Percentiles rank a stretch among this genome's conserved stretches.
These are phyloP conservation scores for Falco naumanni DNA, from an alignment of 2,797 vertebrate genomes.

Conservation along the genomic window DNA sequence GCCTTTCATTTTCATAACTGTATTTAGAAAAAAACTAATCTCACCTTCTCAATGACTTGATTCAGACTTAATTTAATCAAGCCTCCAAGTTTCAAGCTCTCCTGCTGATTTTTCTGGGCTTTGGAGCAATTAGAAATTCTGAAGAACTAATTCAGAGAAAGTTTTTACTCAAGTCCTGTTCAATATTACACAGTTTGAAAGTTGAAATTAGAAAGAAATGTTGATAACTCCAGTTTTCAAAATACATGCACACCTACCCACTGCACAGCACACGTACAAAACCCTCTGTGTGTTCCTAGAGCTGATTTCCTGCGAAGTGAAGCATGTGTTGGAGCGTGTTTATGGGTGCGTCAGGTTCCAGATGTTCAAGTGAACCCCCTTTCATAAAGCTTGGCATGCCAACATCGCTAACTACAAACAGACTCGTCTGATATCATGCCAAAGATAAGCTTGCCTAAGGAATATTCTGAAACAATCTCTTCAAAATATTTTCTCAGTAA, in stretches of 20 bases:
- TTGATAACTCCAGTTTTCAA: not conserved
- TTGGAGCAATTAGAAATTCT: not conserved
- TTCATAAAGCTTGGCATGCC: constrained; percentile 48
- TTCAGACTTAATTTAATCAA: constrained; percentile 2
- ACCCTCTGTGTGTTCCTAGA: not conserved
- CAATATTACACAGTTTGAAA: not conserved
- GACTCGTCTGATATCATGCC: constrained; percentile 25
- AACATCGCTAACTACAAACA: constrained; percentile 28
- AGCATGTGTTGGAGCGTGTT: not conserved
- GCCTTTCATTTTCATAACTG: not conserved
- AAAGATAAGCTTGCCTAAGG: constrained; percentile 61
- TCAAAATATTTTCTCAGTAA: constrained; percentile 67
- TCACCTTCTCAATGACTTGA: not conserved
- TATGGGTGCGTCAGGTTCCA: not conserved
- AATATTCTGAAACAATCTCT: constrained; percentile 55
- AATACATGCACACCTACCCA: not conserved
- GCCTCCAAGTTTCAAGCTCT: not conserved
- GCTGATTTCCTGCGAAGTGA: constrained; percentile 13
- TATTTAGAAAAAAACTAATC: not conserved
- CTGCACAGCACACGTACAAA: not conserved
- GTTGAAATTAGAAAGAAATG: not conserved
- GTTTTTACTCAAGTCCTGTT: not conserved
- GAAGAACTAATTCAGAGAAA: not conserved
- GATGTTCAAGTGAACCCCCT: constrained; percentile 48
- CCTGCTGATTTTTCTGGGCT: not conserved